Base-by-base conservation (phyloP, 2,797 vertebrate genomes). In the Rhinoraja longicauda region DNA sequence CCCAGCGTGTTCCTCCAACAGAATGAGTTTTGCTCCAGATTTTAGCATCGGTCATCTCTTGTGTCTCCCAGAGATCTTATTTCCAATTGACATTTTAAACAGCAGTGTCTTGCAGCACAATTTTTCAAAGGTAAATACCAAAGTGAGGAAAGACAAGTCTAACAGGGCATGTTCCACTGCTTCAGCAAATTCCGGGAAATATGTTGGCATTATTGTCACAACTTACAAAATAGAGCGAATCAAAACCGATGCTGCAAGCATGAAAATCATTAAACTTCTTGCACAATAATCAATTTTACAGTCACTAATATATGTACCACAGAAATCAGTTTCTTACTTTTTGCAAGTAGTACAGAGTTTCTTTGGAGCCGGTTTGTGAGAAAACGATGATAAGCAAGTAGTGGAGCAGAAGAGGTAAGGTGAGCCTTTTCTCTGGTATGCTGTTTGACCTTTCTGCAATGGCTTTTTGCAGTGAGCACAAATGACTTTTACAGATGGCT, bases 301-400 rank as follows among this genome's bases (percentile, higher is more conserved):
- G 19, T 8, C n/a, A 64, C 64, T 36, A 88, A 88, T 24, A 21
- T 1, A 70, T 67, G 19, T 9, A 62, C 62, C 62, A 78, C 10
- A 77, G 78, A 32, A 79, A 17, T 78, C n/a, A 79, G 67, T 73
- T 57, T 2, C 97, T 97, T 96, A 99, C 99, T 99, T 99, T 97
- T 99, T 99, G 96, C 99, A 99, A 98, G 99, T 99, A 95, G 99
- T 99, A 96, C 98, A 99, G 95, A 98, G 98, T 96, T 99, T 99
- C 97, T 99, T 99, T 97, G 98, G 98, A 96, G 98, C 95, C 73
- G 98, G 98, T 94, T 99, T 99, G 95, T 99, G 98, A 93, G 99
- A 99, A 96, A 99, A 99, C 92, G 98, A 98, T 67, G 99, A 99
- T 72, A 99, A 98, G 96, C 99, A 99, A 95, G 97, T 96, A 93